phyloP scores from a whole-genome alignment of 2,888 invertebrate genomes.

The Thelaira solivaga region DNA sequence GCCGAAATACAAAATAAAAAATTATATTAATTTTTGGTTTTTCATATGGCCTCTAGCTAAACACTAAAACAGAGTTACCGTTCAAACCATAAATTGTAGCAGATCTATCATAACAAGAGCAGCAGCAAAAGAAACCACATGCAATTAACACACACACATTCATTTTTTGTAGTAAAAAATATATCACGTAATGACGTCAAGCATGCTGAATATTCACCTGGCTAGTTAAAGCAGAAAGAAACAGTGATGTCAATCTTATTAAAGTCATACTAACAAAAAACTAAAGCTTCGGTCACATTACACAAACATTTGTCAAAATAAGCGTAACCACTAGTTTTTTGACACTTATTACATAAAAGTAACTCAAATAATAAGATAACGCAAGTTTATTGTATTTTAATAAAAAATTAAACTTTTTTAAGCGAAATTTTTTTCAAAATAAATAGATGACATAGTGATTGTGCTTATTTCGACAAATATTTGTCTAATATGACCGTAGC shows the following conservation, averaged over 20 bases:
- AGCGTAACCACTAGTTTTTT: no score
- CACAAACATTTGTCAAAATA: no score
- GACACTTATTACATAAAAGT: no score
- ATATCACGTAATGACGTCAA: conserved; percentile 64
- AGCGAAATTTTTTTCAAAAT: no score
- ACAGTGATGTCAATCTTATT: background rate
- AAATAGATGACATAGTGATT: no score
- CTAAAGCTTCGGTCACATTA: no score
- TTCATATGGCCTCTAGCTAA: conserved; percentile 28
- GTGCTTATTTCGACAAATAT: no score
- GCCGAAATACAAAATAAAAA: conserved; percentile 6
- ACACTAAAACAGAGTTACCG: conserved; percentile 33
- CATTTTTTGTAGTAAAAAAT: no score
- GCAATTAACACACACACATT: conserved; percentile 11
- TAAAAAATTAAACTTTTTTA: no score
- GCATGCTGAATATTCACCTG: conserved; percentile 56
- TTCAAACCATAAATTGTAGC: conserved; percentile 26
- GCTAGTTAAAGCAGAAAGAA: background rate
- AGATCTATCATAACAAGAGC: conserved; percentile 10
- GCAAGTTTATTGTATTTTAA: no score
- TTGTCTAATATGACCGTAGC: no score
- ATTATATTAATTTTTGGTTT: conserved; percentile 13
- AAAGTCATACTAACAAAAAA: background rate
- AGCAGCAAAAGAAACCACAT: background rate
- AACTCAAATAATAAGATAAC: no score